Base-by-base conservation (phyloP, 1,140 invertebrate genomes). In the Drosophila rufa region DNA sequence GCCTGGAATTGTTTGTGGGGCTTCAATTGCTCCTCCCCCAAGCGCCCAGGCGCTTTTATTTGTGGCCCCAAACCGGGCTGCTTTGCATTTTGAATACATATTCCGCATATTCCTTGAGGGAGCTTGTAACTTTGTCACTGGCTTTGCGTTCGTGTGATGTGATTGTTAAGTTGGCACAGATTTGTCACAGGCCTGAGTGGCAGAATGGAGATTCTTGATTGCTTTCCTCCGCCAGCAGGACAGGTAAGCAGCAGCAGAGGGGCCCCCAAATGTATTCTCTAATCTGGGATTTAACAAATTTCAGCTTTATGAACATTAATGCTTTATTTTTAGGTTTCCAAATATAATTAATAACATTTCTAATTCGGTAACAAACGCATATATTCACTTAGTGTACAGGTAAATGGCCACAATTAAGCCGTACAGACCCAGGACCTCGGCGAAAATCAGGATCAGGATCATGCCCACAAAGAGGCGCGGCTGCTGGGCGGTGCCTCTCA, bases 361-460 rank as follows among this genome's bases (percentile, higher is more conserved):
- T 19, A 4, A 30, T n/a, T 9, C 4, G 6, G 22, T 2, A 38
- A 25, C 22, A 7, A 7, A 14, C 38, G 2, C 4, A 12, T 1
- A 4, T 12, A 11, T 43, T 66, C 64, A 94, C 93, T 96, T 97
- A 78, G 97, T 96, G 90, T 97, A 97, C 82, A 99, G 94, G 94
- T 97, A 98, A 87, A 99, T 97, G 84, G 97, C 97, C 73, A 99
- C 98, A 93, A 99, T 99, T 59, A 99, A 95, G 80, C 98, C 98
- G 92, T 99, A 99, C 27, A 99, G 95, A 94, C 98, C 98, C 93
- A 99, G 94, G 85, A 99, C 98, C 95, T 99, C 98, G 91, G 98
- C 98, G 93, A 99, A 99, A 94, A 99, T 99, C 79, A 99, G 95
- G 91, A 99, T 99, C 45, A 99, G 94, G 92, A 99, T 98, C 98